Percentiles rank a stretch among this genome's conserved stretches.
Conservation (phyloP, 2,113 vertebrate genomes). For the Calyptomena viridis region DNA sequence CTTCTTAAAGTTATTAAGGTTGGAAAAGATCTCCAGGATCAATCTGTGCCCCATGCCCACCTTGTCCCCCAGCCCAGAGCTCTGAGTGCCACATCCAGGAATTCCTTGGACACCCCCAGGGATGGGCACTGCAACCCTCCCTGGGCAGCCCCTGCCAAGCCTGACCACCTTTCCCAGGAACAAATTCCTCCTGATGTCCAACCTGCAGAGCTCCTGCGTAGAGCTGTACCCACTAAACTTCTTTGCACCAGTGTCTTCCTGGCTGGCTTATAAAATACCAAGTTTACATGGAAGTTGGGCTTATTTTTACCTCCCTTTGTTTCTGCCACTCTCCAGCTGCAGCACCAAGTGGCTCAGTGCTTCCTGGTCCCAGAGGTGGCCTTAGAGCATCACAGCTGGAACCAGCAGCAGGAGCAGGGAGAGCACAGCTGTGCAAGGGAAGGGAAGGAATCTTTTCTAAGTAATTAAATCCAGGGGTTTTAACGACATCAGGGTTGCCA, state of each 20-base stretch:
- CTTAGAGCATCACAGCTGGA: not conserved
- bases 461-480: not conserved
- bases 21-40: not conserved
- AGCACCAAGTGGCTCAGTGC: not conserved
- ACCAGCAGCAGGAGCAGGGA: not conserved
- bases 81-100: not conserved
- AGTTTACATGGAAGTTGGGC: not conserved
- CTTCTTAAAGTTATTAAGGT: not conserved
- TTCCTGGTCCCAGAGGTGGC: not conserved
- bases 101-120: not conserved
- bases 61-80: not conserved
- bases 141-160: not conserved
- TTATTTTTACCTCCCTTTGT: not conserved
- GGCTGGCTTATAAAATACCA: not conserved
- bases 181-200: accelerated
- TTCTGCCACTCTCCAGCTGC: not conserved
- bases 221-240: not conserved
- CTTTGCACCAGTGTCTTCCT: not conserved
- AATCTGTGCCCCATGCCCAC: accelerated
- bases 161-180: accelerated
- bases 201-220: not conserved
- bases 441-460: not conserved
- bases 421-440: not conserved
- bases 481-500: not conserved
- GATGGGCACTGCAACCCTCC: not conserved